Conservation (phyloP, 2,888 invertebrate genomes). For the Cotesia congregata region DNA sequence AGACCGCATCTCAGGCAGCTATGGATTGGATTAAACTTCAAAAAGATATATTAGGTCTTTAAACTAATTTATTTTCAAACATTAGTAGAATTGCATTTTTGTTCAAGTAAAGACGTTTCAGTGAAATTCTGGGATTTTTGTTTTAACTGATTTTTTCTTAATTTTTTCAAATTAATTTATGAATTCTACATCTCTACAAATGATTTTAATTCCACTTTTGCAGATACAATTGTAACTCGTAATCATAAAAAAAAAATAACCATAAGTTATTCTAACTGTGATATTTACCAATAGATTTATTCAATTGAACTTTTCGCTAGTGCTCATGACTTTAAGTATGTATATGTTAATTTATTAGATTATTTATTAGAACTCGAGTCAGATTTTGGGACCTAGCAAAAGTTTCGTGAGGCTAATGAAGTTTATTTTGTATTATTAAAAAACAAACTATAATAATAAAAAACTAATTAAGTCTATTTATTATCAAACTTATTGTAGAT, state of each 20-base stretch:
- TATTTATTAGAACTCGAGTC: too few relatives aligned
- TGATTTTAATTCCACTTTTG: too few relatives aligned
- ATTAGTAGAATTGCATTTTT: neutral
- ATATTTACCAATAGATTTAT: conserved; percentile 17
- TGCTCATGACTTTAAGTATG: neutral
- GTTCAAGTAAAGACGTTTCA: too few relatives aligned
- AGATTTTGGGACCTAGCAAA: too few relatives aligned
- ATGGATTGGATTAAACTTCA: conserved; percentile 71
- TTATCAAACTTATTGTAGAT: too few relatives aligned
- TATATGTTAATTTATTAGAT: neutral
- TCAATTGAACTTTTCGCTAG: conserved; percentile 3
- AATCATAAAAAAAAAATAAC: neutral
- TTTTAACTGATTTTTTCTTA: neutral
- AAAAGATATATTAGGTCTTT: conserved; percentile 63
- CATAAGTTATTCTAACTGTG: conserved; percentile 23
- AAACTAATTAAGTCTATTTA: too few relatives aligned
- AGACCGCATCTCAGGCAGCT: conserved; percentile 67
- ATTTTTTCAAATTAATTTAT: neutral
- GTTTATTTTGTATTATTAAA: too few relatives aligned
- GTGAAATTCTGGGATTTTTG: neutral
- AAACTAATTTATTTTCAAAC: conserved; percentile 36
- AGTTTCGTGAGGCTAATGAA: too few relatives aligned
- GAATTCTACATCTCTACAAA: neutral
- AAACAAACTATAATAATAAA: too few relatives aligned
- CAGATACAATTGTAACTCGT: too few relatives aligned